Conservation (phyloP, 2,888 invertebrate species). For the Caenorhabditis imperialis region DNA sequence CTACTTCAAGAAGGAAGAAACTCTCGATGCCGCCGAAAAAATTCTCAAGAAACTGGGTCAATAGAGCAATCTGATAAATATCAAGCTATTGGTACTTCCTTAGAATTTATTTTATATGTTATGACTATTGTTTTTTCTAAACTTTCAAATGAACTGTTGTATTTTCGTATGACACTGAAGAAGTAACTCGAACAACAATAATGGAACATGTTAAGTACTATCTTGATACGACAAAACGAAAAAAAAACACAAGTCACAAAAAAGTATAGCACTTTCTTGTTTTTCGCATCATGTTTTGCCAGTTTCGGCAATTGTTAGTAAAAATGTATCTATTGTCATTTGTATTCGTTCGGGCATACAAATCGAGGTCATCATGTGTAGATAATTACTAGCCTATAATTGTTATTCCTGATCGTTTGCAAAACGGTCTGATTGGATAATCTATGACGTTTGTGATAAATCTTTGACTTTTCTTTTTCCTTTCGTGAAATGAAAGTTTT, state of each 20-base stretch:
- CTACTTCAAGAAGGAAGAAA: slow-evolving; percentile 77
- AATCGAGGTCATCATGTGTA: slow-evolving; percentile 38
- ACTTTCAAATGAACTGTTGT: too few species aligned
- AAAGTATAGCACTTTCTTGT: background rate
- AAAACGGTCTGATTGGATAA: slow-evolving; percentile 13
- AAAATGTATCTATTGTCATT: slow-evolving; percentile 24
- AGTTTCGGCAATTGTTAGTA: too few species aligned
- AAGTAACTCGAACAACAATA: too few species aligned
- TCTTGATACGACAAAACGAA: too few species aligned
- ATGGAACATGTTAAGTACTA: too few species aligned
- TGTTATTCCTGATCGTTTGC: too few species aligned
- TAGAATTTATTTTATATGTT: background rate
- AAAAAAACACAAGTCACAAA: too few species aligned
- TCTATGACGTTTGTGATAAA: too few species aligned
- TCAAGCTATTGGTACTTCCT: slow-evolving; percentile 2
- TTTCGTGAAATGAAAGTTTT: slow-evolving; percentile 22
- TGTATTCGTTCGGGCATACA: slow-evolving; percentile 1
- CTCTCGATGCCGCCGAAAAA: slow-evolving; percentile 69
- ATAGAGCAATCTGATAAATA: background rate
- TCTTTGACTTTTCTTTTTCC: background rate
- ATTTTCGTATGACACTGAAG: too few species aligned
- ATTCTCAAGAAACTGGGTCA: slow-evolving; percentile 61
- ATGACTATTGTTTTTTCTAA: too few species aligned
- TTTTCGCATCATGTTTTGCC: too few species aligned
- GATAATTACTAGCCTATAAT: slow-evolving; percentile 43